phyloP scores from a whole-genome alignment of 1,140 invertebrate genomes.

The Drosophila azteca region DNA sequence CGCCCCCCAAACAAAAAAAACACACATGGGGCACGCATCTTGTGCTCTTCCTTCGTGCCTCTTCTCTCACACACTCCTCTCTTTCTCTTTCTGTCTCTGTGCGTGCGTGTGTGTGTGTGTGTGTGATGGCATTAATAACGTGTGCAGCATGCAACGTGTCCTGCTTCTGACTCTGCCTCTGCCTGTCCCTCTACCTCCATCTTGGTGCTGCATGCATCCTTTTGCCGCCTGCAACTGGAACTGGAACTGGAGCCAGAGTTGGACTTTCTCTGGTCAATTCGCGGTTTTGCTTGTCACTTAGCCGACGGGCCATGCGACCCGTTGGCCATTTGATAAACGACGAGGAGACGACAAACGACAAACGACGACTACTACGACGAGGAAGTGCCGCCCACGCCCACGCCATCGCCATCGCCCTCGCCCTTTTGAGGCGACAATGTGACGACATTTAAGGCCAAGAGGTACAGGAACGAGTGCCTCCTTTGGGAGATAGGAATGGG shows the following conservation, averaged over 20 bases:
- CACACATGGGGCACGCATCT: slow-evolving; percentile 41
- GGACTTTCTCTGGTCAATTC: slow-evolving; percentile 82
- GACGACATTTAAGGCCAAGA: slow-evolving; percentile 64
- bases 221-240: slow-evolving; percentile 10
- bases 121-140: slow-evolving; percentile 39
- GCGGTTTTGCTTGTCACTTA: slow-evolving; percentile 83
- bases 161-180: background rate
- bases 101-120: slow-evolving; percentile 12
- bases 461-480: background rate
- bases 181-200: slow-evolving; percentile 1
- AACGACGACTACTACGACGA: slow-evolving; percentile 31
- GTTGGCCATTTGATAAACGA: slow-evolving; percentile 80
- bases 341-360: slow-evolving; percentile 69
- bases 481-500: no score
- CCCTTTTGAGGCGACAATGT: slow-evolving; percentile 67
- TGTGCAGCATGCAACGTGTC: slow-evolving; percentile 41
- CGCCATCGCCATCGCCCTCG: background rate
- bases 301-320: slow-evolving; percentile 73
- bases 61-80: background rate
- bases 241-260: slow-evolving; percentile 38
- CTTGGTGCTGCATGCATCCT: slow-evolving; percentile 28
- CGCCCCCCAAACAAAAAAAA: slow-evolving; percentile 18
- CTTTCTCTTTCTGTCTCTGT: background rate
- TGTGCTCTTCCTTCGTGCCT: slow-evolving; percentile 35
- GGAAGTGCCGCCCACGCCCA: slow-evolving; percentile 11